Conservation (phyloP, 2,113 vertebrate genomes). For the Siniperca knerii region DNA sequence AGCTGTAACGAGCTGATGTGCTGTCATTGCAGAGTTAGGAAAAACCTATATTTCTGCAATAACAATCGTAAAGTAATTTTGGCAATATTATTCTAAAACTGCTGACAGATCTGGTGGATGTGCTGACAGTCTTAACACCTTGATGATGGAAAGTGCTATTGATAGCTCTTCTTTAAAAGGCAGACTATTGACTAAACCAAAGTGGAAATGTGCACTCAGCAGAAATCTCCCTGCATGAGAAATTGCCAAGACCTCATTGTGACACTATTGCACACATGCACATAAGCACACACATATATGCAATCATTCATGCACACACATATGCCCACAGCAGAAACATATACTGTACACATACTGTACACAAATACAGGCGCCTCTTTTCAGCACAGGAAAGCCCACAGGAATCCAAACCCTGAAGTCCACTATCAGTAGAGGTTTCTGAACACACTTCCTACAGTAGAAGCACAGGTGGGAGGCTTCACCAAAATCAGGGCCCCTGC, state of each 20-base stretch:
- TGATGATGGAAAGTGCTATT: conserved; percentile 76
- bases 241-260: conserved; percentile 62
- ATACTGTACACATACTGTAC: conserved; percentile 27
- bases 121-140: conserved; percentile 73
- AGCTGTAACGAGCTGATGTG: conserved; percentile 50
- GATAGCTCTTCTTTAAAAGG: conserved; percentile 74
- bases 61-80: conserved; percentile 65
- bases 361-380: conserved; percentile 34
- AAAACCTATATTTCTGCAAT: conserved; percentile 46
- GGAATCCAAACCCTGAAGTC: conserved; percentile 55
- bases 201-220: conserved; percentile 81
- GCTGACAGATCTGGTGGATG: conserved; percentile 68
- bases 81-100: conserved; percentile 65
- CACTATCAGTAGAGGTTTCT: conserved; percentile 59
- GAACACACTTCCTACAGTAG: conserved; percentile 66
- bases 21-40: conserved; percentile 46
- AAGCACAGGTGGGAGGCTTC: conserved; percentile 23
- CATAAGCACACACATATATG: neutral
- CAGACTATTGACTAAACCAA: conserved; percentile 63
- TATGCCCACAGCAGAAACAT: neutral
- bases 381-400: conserved; percentile 80
- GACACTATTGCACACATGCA: conserved; percentile 27
- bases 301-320: neutral
- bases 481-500: conserved; percentile 12
- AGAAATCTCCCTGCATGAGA: conserved; percentile 70